These are phyloP conservation scores for Telenomus remus DNA, from an alignment of 1,140 invertebrate genomes.

Conservation along the genomic window DNA sequence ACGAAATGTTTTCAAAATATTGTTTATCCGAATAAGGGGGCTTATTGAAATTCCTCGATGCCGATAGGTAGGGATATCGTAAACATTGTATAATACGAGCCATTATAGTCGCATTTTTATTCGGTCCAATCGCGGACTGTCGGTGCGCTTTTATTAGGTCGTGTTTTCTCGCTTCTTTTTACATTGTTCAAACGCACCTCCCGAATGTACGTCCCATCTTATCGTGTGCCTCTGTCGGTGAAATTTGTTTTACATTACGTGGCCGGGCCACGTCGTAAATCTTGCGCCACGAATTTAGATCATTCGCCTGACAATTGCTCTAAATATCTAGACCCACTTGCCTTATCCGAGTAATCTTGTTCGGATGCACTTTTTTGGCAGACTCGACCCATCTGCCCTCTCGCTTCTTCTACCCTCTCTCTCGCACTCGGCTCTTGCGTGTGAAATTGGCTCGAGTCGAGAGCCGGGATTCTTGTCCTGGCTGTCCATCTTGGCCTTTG, in stretches of 20 bases:
- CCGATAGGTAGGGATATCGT: constrained; percentile 14
- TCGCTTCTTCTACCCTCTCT: constrained; percentile 20
- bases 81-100: constrained; percentile 24
- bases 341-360: constrained; percentile 50
- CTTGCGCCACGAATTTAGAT: constrained; percentile 30
- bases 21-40: no score
- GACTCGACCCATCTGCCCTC: constrained; percentile 2
- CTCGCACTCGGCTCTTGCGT: constrained; percentile 36
- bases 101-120: constrained; percentile 20
- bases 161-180: constrained; percentile 2
- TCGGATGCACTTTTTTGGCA: constrained; percentile 24
- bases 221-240: constrained; percentile 20
- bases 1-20: no score
- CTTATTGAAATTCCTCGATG: constrained; percentile 25
- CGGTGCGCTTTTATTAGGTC: not conserved
- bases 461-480: constrained; percentile 48
- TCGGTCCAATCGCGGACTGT: constrained; percentile 1
- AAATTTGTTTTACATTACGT: constrained; percentile 51
- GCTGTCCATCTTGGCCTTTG: constrained; percentile 41
- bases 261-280: constrained; percentile 24
- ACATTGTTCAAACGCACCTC: constrained; percentile 20
- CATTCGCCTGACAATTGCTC: constrained; percentile 49
- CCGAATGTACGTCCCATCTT: constrained; percentile 16
- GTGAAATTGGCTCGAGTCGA: constrained; percentile 58
- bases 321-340: constrained; percentile 32